phyloP scores from a whole-genome alignment of 2,113 vertebrate genomes.

The Antechinus stuartii region DNA sequence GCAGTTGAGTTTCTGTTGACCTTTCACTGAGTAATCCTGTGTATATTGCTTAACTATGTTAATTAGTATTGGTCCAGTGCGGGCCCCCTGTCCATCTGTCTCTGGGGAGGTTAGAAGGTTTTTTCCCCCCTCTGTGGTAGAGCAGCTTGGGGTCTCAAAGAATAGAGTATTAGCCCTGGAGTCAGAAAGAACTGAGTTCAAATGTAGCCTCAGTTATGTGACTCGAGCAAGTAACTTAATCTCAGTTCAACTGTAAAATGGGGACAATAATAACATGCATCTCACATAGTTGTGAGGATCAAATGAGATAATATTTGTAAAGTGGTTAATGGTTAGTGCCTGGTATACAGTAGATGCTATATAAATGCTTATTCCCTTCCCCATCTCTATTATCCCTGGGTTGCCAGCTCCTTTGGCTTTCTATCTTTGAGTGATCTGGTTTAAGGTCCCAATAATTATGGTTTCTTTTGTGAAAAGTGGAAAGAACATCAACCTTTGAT shows the following conservation, averaged over 20 bases:
- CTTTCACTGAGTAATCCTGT: constrained; percentile 54
- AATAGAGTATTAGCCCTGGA: neutral
- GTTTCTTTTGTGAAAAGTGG: neutral
- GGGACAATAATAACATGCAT: neutral
- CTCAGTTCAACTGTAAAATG: neutral
- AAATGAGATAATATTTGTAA: neutral
- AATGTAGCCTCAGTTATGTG: neutral
- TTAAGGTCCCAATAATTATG: neutral
- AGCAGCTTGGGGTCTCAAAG: neutral
- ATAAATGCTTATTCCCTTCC: neutral
- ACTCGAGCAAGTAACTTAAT: neutral
- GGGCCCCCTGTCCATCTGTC: constrained; percentile 47
- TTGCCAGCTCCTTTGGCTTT: neutral
- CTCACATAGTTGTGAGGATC: neutral
- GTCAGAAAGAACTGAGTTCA: neutral
- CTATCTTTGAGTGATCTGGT: neutral
- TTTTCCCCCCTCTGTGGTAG: neutral
- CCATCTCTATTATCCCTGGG: neutral
- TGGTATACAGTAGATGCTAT: neutral
- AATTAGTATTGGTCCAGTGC: constrained; percentile 7
- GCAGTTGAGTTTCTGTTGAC: constrained; percentile 53
- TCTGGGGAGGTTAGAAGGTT: constrained; percentile 17
- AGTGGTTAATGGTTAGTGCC: neutral
- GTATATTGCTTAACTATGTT: constrained; percentile 24
- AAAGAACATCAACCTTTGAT: neutral